phyloP scores from a whole-genome alignment of 30 jellyfish, hydroid and myxozoan species.

The Clytia hemisphaerica region DNA sequence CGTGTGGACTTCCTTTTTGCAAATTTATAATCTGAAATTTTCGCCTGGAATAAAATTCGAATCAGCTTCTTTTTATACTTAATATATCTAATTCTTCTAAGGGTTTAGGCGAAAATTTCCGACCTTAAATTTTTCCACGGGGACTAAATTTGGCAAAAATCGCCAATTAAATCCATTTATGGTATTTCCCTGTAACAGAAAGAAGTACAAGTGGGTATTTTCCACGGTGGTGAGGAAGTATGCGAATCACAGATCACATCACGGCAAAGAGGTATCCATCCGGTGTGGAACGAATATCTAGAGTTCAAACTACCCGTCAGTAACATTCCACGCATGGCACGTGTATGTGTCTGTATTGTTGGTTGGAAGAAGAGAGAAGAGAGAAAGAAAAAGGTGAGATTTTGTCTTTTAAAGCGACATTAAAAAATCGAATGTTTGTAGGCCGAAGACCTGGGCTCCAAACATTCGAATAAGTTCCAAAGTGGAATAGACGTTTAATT shows the following conservation, averaged over 20 bases:
- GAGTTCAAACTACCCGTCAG: constrained; percentile 60
- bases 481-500: no score
- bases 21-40: no score
- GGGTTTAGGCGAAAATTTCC: no score
- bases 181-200: constrained; percentile 10
- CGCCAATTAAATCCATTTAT: not conserved
- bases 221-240: constrained; percentile 63
- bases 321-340: constrained; percentile 73
- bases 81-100: no score
- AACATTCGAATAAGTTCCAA: no score
- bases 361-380: constrained; percentile 25
- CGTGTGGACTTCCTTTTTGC: no score
- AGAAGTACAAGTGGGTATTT: constrained; percentile 56
- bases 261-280: constrained; percentile 33
- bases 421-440: no score
- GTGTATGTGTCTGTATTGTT: constrained; percentile 52
- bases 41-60: no score
- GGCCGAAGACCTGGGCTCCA: no score
- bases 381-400: not conserved
- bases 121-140: no score
- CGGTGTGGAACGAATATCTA: constrained; percentile 59
- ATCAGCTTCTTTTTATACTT: no score
- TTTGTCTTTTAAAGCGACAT: not conserved
- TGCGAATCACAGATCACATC: constrained; percentile 64
- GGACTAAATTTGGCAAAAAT: not conserved